A percentile compares a stretch with the other conserved stretches of the same genome.
These are phyloP conservation scores for Antechinus stuartii DNA, from an alignment of 2,113 vertebrate genomes.

Conservation along the genomic window DNA sequence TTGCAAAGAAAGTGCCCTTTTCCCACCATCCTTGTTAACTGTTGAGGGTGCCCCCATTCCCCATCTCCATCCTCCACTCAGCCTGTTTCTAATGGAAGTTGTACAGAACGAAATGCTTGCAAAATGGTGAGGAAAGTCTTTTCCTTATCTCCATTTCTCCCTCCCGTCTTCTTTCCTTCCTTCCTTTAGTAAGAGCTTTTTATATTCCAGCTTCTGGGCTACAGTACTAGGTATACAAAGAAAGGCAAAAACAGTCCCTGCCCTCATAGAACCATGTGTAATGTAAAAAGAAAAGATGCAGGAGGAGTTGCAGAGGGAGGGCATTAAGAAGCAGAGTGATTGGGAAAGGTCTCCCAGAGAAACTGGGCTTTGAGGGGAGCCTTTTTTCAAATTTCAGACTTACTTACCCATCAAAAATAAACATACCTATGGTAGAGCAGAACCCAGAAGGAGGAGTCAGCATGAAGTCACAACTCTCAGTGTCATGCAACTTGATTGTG, in stretches of 20 bases:
- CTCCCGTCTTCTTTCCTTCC: too few relatives aligned
- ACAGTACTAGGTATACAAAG: too few relatives aligned
- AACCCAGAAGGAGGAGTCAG: neutral
- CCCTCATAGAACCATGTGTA: neutral
- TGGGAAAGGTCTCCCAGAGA: neutral
- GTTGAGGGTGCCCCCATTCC: too few relatives aligned
- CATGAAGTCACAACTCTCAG: neutral
- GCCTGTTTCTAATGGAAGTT: neutral
- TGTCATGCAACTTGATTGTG: neutral
- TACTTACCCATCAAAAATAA: neutral
- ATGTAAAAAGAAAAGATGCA: neutral
- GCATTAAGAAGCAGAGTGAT: too few relatives aligned
- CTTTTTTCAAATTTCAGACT: neutral
- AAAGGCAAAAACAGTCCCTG: neutral
- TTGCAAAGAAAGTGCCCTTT: neutral
- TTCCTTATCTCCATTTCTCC: neutral
- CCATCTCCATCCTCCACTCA: neutral
- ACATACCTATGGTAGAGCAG: neutral
- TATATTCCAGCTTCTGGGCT: neutral
- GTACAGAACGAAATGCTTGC: neutral
- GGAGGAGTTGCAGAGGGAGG: too few relatives aligned
- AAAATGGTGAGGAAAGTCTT: neutral
- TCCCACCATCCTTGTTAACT: neutral
- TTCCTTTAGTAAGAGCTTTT: neutral
- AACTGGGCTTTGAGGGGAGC: neutral